Base-by-base conservation (phyloP, 2,888 invertebrate species). In the Brachypalpus laphriformis region DNA sequence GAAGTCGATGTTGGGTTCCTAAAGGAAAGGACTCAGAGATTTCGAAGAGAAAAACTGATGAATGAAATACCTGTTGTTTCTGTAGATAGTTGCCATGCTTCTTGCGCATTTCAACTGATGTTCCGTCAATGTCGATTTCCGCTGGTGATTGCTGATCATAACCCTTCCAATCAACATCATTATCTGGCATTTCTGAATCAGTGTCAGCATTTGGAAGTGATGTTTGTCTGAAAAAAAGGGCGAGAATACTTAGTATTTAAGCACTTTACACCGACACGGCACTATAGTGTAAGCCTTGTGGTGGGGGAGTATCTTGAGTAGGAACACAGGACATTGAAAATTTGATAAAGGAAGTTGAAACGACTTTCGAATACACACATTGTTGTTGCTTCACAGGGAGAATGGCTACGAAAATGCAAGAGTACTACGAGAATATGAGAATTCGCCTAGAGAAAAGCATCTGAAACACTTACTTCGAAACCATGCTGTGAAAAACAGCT, bases 1-100 rank as follows among this genome's bases (percentile, higher is more conserved):
- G 90, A 99, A 96, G 92, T 99, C 98, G 70, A 99, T 97, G 90
- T 97, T 98, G 0, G 98, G 98, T 89, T 98, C 98, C 70, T 95
- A 94, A 0, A 90, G 95, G 20, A 8, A 42, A 20, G 11, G 2
- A 14, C 4, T 1, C 3, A 16, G 0, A 7, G 14, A 11, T 14
- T 18, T 1, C 34, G 22, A 49, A 31, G n/a, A 31, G 18, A 31
- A 40, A 61, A 28, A 25, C 1, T 5, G n/a, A n/a, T n/a, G 7
- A 3, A 22, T 34, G 22, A 25, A 25, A 25, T 70, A 81, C 88
- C 75, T 89, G 90, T 72, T 91, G 92, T 61, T 92, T 92, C 42
- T 91, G 92, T 9, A 87, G 72, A 89, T 93, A 89, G 9, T 47
- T 83, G n/a, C 89, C 89, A 74, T 90, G 90, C 88, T 94, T 95